Evolutionary conservation across 2,113 vertebrate species (phyloP).

Genomic region (Rhagologus leucostigma): DNA sequence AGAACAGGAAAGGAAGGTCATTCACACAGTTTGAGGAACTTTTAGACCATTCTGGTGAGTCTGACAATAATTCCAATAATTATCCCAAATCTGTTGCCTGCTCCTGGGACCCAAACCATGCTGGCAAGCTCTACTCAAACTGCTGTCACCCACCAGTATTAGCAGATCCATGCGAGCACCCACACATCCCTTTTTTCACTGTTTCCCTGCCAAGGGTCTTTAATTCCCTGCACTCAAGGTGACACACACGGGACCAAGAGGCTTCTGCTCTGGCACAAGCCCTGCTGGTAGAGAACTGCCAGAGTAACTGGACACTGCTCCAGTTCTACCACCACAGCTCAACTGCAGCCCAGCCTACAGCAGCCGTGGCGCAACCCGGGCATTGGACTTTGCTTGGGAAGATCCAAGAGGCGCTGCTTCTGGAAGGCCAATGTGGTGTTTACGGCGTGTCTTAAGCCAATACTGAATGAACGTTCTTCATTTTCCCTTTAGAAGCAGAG

Average conservation of each 20-base stretch:
- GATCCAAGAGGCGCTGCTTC: background rate
- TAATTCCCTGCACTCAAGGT: background rate
- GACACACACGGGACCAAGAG: rapidly evolving
- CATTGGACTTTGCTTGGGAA: background rate
- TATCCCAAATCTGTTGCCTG: background rate
- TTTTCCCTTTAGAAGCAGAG: background rate
- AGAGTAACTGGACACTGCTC: background rate
- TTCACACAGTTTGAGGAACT: background rate
- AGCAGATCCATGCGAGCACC: background rate
- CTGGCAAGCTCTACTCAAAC: background rate
- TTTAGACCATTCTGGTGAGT: background rate
- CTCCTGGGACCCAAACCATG: background rate
- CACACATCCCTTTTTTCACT: rapidly evolving
- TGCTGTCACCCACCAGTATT: rapidly evolving
- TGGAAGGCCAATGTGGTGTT: background rate
- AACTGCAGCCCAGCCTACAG: background rate
- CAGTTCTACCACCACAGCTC: background rate
- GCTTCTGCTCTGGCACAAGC: background rate
- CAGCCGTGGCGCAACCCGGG: rapidly evolving
- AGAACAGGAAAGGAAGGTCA: background rate
- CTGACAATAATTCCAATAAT: background rate
- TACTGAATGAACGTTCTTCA: background rate
- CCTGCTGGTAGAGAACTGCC: background rate
- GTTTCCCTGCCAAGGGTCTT: background rate
- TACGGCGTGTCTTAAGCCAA: rapidly evolving